Evolutionary conservation across 2,888 invertebrate genomes (phyloP), one percentile per base, ranked within the genome.

Genomic region (Chrysomela aeneicollis): DNA sequence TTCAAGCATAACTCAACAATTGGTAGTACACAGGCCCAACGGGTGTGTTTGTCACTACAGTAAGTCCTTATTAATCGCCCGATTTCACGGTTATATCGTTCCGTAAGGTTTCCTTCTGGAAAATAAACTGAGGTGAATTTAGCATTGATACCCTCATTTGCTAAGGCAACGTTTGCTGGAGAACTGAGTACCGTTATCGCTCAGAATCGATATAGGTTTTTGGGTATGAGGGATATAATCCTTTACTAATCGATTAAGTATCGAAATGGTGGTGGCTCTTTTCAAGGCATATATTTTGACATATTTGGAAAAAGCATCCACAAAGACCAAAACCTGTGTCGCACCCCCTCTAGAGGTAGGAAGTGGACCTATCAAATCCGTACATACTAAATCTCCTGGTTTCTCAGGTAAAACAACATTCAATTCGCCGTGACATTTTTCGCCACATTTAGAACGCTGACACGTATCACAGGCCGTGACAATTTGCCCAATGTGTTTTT

Each of bases 351-450:
- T n/a, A 4, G 51, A 47, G 2, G n/a, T 9, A 9, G 66, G 59
- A 5, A 66, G 51, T n/a, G 62, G 66, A 4, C 66, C 66, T 42
- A 66, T 55, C 9, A 61, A 30, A 47, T 61, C 65, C 6, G 55
- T 1, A 17, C 60, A 60, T 5, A 55, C 30, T 9, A 64, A 17
- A 19, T 60, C 37, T 30, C 46, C 51, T 15, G 30, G 18, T 35
- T 17, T 19, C 12, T 51, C 1, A 1, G 57, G 35, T 30, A 64
- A 30, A 3, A 64, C 30, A 17, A 42, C 30, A 51, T 55, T 6
- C 51, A 59, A 46, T 37, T 37, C 50, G 12, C 64, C 60, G 26
- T 55, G 59, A 10, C 15, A n/a, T 15, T 60, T 64, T 19, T 59
- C 60, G 10, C 18, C 52, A 58, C 17, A 65, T 19, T 12, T 61